phyloP scores from a whole-genome alignment of 2,797 vertebrate species.

The Acomys russatus region DNA sequence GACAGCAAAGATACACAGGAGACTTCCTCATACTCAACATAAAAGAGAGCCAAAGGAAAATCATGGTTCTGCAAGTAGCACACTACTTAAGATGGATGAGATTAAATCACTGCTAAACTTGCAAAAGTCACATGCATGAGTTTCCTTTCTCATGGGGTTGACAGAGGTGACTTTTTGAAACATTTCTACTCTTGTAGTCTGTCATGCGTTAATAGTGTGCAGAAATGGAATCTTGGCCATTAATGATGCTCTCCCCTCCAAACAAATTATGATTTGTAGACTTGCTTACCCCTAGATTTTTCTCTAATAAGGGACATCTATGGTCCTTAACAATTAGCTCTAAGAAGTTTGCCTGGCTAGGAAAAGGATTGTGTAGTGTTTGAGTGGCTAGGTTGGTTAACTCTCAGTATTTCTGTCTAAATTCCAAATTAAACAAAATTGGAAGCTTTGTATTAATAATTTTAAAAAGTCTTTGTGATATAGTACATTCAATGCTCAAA shows the following conservation, averaged over 20 bases:
- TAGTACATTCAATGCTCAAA: constrained; percentile 12
- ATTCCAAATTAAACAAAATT: constrained; percentile 68
- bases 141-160: constrained; percentile 60
- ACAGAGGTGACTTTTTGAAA: constrained; percentile 36
- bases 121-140: not conserved
- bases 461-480: constrained; percentile 62
- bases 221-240: constrained; percentile 54
- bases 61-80: constrained; percentile 55
- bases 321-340: constrained; percentile 61
- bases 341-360: constrained; percentile 67
- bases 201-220: constrained; percentile 8
- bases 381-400: not conserved
- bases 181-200: constrained; percentile 45
- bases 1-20: constrained; percentile 27
- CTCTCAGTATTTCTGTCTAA: constrained; percentile 50
- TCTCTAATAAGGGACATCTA: constrained; percentile 66
- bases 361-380: constrained; percentile 30
- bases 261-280: constrained; percentile 70
- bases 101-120: constrained; percentile 63
- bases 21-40: constrained; percentile 51
- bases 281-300: constrained; percentile 56
- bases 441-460: constrained; percentile 75
- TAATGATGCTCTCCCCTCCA: constrained; percentile 58
- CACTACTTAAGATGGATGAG: constrained; percentile 37
- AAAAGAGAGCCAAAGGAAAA: constrained; percentile 62